These are phyloP conservation scores for Oxyruncus cristatus DNA, from an alignment of 2,113 vertebrate species.

Conservation along the genomic window DNA sequence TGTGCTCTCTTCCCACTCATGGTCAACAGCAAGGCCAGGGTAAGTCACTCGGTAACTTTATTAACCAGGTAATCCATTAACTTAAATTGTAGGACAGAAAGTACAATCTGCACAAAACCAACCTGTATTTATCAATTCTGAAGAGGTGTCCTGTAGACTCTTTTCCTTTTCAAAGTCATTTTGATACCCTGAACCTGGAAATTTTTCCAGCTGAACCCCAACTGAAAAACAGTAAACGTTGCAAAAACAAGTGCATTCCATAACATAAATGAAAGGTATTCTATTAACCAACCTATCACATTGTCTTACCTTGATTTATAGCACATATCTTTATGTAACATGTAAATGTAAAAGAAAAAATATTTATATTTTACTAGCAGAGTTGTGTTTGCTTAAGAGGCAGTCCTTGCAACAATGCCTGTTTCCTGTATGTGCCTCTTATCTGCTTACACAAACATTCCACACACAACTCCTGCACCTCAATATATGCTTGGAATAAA, in stretches of 20 bases:
- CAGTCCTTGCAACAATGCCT: neutral
- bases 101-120: neutral
- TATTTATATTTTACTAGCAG: neutral
- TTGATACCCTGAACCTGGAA: neutral
- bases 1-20: neutral
- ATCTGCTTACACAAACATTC: neutral
- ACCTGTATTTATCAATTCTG: neutral
- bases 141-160: neutral
- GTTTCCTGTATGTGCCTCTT: fast-evolving
- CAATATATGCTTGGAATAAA: neutral
- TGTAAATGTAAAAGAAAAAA: neutral
- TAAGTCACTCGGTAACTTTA: conserved; percentile 31
- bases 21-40: neutral
- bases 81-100: neutral
- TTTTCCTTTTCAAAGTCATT: neutral
- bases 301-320: neutral
- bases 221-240: neutral
- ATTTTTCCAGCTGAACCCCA: neutral
- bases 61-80: conserved; percentile 36
- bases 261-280: neutral
- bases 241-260: neutral
- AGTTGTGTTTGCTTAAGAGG: neutral
- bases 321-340: neutral
- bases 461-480: neutral
- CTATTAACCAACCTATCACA: neutral